phyloP scores from a whole-genome alignment of 2,113 vertebrate genomes.

The Bos indicus region DNA sequence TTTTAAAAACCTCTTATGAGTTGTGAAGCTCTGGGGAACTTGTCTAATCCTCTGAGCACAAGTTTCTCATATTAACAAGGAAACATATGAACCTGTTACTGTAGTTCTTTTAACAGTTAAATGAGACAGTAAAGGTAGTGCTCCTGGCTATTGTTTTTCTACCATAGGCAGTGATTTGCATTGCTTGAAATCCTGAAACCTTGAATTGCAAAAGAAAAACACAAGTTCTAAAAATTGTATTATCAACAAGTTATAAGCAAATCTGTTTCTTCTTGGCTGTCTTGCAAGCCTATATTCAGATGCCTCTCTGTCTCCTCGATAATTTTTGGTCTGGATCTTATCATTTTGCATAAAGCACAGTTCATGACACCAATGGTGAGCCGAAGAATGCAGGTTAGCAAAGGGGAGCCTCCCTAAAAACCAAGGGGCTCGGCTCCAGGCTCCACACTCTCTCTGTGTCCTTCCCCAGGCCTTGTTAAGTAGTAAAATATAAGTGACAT shows the following conservation, averaged over 20 bases:
- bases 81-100: background rate
- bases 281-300: background rate
- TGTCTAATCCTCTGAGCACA: background rate
- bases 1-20: background rate
- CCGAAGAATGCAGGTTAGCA: background rate
- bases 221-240: background rate
- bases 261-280: background rate
- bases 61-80: background rate
- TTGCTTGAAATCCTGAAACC: background rate
- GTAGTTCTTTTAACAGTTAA: background rate
- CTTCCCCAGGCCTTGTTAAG: background rate
- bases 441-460: background rate
- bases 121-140: background rate
- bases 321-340: background rate
- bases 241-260: background rate
- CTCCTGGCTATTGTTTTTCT: background rate
- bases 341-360: background rate
- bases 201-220: background rate
- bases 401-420: background rate
- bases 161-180: background rate
- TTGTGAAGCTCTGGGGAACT: background rate
- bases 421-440: background rate
- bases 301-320: background rate
- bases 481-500: background rate
- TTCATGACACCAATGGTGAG: rapidly evolving